These are phyloP conservation scores for Lithophane ornitopus DNA, from an alignment of 2,888 invertebrate species.

Conservation along the genomic window DNA sequence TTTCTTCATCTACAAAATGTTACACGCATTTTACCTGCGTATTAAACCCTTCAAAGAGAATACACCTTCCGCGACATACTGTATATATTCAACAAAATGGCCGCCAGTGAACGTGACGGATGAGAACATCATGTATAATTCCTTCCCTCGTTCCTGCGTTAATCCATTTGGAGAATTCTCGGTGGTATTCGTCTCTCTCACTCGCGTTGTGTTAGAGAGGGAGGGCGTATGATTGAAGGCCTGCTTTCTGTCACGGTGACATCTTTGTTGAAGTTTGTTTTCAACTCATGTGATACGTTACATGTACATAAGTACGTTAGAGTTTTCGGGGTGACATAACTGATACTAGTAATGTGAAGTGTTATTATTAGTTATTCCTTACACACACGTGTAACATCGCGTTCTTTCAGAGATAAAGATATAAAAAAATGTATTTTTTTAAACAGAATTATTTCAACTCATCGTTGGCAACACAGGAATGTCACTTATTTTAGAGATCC, in stretches of 20 bases:
- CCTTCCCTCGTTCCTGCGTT: slow-evolving; percentile 45
- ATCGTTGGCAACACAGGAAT: too few species aligned
- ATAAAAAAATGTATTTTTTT: too few species aligned
- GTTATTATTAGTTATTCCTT: too few species aligned
- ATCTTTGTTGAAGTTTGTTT: slow-evolving; percentile 52
- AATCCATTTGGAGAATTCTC: slow-evolving; percentile 59
- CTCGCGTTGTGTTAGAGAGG: slow-evolving; percentile 9
- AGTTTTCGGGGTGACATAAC: neutral
- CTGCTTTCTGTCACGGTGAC: slow-evolving; percentile 32
- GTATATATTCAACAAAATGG: slow-evolving; percentile 62
- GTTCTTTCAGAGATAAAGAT: too few species aligned
- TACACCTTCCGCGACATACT: slow-evolving; percentile 34
- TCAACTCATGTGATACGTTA: slow-evolving; percentile 9
- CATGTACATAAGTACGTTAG: neutral
- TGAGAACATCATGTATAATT: slow-evolving; percentile 67
- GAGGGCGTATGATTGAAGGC: slow-evolving; percentile 33
- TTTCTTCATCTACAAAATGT: slow-evolving; percentile 7
- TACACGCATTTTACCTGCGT: slow-evolving; percentile 5
- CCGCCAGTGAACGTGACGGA: slow-evolving; percentile 68
- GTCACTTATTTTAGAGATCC: too few species aligned
- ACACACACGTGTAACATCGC: too few species aligned
- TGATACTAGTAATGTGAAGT: too few species aligned
- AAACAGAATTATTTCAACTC: too few species aligned
- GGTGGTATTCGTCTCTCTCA: slow-evolving; percentile 38
- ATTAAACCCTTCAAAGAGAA: slow-evolving; percentile 30